Evolutionary conservation across 2,113 vertebrate genomes (phyloP), one percentile per base, ranked within the genome.

Genomic region (Phalacrocorax brasilianus): DNA sequence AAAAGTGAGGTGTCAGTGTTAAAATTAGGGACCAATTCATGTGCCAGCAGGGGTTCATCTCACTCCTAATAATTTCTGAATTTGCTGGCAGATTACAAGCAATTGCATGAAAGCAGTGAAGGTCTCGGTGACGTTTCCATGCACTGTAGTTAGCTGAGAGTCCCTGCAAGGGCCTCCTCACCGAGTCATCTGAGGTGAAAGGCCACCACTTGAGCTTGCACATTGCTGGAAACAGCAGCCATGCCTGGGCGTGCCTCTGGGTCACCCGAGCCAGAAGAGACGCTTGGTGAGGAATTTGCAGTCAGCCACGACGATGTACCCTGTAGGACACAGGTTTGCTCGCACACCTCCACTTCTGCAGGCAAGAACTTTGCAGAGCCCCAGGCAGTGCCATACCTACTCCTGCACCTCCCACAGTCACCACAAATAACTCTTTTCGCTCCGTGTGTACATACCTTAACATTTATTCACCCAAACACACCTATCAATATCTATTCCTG

Each of bases 191-290:
- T 38, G 42, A 16, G 49, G 2, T 30, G 14, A 45, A 50, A 26
- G 16, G 59, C 38, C 30, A 47, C 28, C 12, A 17, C 21, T 0
- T 22, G 49, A 56, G 33, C 18, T 32, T 56, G 24, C 27, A 14
- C 4, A 1, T 8, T 30, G 11, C 16, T 55, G 61, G 55, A 2
- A 74, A 15, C 27, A 32, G 73, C 24, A 55, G n/a, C 28, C 32
- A 4, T 32, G 9, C 23, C 20, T 0, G 1, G 30, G 14, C 0
- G 0, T 40, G 32, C 12, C 6, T n/a, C 13, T 26, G 33, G 68
- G 42, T 32, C 33, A 45, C 7, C 9, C 0, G 1, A 89, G 28
- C 33, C 33, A 18, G 21, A 24, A 40, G 35, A 22, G 62, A n/a
- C 35, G 5, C 38, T 16, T 72, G 30, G 19, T 28, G 71, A 82